These are phyloP conservation scores for Ceratosolen fusciceps DNA, from an alignment of 1,140 invertebrate species.

Conservation along the genomic window DNA sequence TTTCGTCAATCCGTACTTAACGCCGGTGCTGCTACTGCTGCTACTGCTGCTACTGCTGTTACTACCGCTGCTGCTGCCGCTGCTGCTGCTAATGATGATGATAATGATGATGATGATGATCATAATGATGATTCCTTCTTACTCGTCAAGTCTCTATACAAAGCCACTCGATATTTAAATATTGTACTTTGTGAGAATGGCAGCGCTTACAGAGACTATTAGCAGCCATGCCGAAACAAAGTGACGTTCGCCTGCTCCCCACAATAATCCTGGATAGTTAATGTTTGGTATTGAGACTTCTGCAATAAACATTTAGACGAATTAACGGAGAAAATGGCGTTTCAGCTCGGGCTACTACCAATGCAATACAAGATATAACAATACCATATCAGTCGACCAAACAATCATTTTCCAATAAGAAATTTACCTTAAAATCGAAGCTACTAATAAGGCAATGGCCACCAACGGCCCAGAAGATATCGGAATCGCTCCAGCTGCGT, in stretches of 20 bases:
- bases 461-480: constrained; percentile 66
- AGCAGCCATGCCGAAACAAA: constrained; percentile 60
- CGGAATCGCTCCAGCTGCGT: constrained; percentile 72
- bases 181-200: constrained; percentile 18
- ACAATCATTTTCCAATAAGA: constrained; percentile 44
- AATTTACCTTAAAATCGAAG: constrained; percentile 67
- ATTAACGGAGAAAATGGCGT: background rate
- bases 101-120: too few species aligned
- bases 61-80: too few species aligned
- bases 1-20: constrained; percentile 4
- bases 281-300: constrained; percentile 80
- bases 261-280: constrained; percentile 76
- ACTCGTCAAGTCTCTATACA: background rate
- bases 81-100: too few species aligned
- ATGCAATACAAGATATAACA: background rate
- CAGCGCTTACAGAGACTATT: constrained; percentile 26
- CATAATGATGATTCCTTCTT: too few species aligned
- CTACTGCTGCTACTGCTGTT: too few species aligned
- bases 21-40: too few species aligned
- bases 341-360: too few species aligned
- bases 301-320: constrained; percentile 65
- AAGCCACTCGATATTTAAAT: constrained; percentile 21
- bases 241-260: constrained; percentile 58
- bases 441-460: constrained; percentile 65
- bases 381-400: constrained; percentile 29